Conservation (phyloP, 2,888 invertebrate species). For the Amblyjoppa fuscipennis region DNA sequence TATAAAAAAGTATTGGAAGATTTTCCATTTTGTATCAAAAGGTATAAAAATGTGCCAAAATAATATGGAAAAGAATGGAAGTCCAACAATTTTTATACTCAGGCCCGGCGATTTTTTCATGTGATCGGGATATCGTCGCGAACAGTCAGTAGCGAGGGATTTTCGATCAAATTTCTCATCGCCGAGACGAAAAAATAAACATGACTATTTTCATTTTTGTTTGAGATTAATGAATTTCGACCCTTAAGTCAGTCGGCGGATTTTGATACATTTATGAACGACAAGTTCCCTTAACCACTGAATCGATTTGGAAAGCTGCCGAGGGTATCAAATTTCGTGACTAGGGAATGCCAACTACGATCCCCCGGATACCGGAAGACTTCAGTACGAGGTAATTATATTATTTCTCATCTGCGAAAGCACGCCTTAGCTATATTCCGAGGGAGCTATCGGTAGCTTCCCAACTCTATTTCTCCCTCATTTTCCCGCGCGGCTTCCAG, state of each 20-base stretch:
- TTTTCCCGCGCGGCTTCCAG: neutral
- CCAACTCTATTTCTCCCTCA: neutral
- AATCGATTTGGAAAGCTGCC: neutral
- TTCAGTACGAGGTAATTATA: conserved; percentile 56
- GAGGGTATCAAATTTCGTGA: conserved; percentile 35
- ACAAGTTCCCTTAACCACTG: neutral
- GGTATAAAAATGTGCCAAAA: too few species aligned
- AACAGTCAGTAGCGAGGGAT: too few species aligned
- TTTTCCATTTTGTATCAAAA: too few species aligned
- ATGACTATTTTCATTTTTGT: neutral
- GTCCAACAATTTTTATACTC: too few species aligned
- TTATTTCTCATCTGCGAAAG: conserved; percentile 52
- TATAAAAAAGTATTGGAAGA: too few species aligned
- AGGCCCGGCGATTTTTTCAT: too few species aligned
- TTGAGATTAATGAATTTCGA: neutral
- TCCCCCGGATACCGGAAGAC: conserved; percentile 44
- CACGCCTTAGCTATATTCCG: conserved; percentile 40
- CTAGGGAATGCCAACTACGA: conserved; percentile 28
- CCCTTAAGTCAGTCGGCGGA: neutral
- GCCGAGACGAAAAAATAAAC: too few species aligned
- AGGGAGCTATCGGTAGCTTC: conserved; percentile 32
- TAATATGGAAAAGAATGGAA: too few species aligned
- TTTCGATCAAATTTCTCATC: too few species aligned
- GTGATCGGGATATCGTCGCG: too few species aligned
- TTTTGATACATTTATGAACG: too few species aligned